Conservation (phyloP, 2,113 vertebrate species). For the Thalassarche chlororhynchos region DNA sequence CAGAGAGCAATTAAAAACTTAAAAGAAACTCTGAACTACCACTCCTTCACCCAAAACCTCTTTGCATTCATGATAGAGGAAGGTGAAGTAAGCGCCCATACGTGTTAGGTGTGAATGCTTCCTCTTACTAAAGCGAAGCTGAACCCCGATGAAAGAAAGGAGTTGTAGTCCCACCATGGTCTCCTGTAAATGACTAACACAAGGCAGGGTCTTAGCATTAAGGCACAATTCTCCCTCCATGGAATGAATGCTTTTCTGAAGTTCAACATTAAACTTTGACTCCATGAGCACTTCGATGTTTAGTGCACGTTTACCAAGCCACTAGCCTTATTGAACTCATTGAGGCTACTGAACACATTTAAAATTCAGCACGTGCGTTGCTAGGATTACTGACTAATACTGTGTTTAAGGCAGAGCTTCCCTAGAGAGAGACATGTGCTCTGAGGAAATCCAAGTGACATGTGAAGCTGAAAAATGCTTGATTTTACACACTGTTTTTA, state of each 20-base stretch:
- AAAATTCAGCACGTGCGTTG: not conserved
- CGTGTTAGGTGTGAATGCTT: not conserved
- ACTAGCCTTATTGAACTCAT: not conserved
- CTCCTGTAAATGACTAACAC: not conserved
- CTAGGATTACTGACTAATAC: not conserved
- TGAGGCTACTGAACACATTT: not conserved
- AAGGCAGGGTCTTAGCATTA: not conserved
- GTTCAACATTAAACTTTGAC: not conserved
- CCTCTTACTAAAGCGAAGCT: not conserved
- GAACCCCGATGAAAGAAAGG: not conserved
- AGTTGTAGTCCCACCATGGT: not conserved
- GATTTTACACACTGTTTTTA: not conserved
- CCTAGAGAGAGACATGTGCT: not conserved
- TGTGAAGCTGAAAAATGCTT: not conserved
- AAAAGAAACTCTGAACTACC: not conserved
- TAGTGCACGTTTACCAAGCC: not conserved
- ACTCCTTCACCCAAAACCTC: not conserved
- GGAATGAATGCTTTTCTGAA: not conserved
- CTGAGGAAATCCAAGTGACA: not conserved
- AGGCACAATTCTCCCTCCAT: not conserved
- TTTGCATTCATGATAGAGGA: not conserved
- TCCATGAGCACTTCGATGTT: not conserved
- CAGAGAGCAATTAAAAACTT: not conserved
- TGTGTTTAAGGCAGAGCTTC: not conserved
- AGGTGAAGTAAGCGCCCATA: not conserved